phyloP scores from a whole-genome alignment of 2,113 vertebrate species.

The Pelodiscus sinensis region DNA sequence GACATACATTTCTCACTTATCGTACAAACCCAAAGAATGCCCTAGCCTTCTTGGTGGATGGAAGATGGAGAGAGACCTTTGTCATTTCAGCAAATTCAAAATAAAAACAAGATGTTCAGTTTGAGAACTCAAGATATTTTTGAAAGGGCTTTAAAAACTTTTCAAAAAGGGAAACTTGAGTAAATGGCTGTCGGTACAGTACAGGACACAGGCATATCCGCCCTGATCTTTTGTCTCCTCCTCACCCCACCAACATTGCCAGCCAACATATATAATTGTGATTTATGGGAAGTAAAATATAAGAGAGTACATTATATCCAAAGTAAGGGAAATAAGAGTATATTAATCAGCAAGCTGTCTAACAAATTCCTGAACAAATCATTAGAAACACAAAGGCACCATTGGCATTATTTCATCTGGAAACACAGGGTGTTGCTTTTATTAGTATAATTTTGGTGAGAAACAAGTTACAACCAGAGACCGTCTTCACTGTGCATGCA shows the following conservation, averaged over 20 bases:
- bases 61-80: background rate
- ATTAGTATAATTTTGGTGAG: background rate
- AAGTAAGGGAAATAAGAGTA: background rate
- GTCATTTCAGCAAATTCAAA: background rate
- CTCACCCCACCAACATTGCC: background rate
- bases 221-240: background rate
- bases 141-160: background rate
- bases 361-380: background rate
- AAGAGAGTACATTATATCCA: background rate
- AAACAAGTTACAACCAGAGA: background rate
- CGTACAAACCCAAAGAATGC: background rate
- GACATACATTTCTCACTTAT: background rate
- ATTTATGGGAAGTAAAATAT: background rate
- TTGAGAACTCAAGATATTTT: background rate
- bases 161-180: background rate
- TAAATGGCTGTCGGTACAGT: accelerated
- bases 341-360: background rate
- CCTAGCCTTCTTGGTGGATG: background rate
- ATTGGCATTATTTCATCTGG: background rate
- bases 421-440: background rate
- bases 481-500: background rate
- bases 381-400: background rate
- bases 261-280: background rate
- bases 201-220: background rate
- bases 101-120: background rate